A percentile compares a stretch with the other conserved stretches of the same genome.
These are phyloP conservation scores for Lutra lutra DNA, from an alignment of 2,797 vertebrate species.

Conservation along the genomic window DNA sequence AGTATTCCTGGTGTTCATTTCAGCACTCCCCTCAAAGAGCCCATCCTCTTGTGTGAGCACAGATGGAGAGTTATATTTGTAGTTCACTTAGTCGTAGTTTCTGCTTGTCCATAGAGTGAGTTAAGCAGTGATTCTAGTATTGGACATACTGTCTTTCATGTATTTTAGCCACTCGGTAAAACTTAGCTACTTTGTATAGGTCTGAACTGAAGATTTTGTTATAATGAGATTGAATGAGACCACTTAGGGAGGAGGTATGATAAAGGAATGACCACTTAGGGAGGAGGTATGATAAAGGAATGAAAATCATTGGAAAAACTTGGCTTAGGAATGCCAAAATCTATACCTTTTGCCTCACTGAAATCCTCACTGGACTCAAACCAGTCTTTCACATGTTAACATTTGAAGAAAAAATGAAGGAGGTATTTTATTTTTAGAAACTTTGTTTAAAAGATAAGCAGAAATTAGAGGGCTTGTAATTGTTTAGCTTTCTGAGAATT, in stretches of 20 bases:
- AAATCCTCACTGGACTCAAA: neutral
- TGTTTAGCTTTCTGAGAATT: neutral
- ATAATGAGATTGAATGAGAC: neutral
- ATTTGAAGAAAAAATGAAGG: neutral
- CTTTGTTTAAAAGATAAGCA: neutral
- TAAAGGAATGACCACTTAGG: neutral
- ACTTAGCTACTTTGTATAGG: neutral
- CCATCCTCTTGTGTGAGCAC: no score
- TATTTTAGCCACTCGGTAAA: neutral
- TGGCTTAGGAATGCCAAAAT: neutral
- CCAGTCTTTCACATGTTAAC: neutral
- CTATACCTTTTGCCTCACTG: neutral
- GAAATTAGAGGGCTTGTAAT: neutral
- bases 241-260: neutral
- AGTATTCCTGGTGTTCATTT: neutral
- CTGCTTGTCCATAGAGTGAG: neutral
- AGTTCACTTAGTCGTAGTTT: neutral
- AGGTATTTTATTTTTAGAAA: neutral
- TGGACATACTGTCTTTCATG: neutral
- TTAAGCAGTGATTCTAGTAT: neutral
- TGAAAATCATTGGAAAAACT: neutral
- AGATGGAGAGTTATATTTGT: neutral
- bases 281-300: neutral
- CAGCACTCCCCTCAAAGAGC: neutral
- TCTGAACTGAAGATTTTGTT: neutral